Percentiles rank a stretch among this genome's conserved stretches.
phyloP scores from a whole-genome alignment of 2,888 invertebrate genomes.

The Galerucella nymphaeae region DNA sequence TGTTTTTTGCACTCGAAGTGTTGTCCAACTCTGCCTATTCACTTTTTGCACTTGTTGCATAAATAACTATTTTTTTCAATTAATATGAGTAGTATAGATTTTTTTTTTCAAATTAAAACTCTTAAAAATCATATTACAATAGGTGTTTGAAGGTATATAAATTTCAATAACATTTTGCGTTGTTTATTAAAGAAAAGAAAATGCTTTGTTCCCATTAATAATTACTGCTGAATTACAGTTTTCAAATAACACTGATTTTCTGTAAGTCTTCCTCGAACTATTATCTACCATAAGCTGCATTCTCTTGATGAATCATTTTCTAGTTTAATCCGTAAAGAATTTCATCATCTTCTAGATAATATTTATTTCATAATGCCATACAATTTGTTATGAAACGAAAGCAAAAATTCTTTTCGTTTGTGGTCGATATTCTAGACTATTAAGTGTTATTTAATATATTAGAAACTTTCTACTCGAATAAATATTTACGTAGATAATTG shows the following conservation, averaged over 20 bases:
- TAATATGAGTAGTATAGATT: too few relatives aligned
- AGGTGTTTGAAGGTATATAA: too few relatives aligned
- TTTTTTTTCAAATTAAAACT: too few relatives aligned
- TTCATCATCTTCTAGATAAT: not conserved
- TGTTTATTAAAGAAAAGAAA: not conserved
- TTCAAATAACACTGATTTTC: not conserved
- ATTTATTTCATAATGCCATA: constrained; percentile 6
- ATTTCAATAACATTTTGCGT: not conserved
- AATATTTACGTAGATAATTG: not conserved
- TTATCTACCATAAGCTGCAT: not conserved
- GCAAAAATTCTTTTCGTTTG: constrained; percentile 1
- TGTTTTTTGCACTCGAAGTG: too few relatives aligned
- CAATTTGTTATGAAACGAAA: not conserved
- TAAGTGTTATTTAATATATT: not conserved
- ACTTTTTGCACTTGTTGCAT: too few relatives aligned
- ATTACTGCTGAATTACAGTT: not conserved
- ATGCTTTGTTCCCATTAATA: not conserved
- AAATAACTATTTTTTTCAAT: too few relatives aligned
- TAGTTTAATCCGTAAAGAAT: not conserved
- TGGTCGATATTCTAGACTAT: constrained; percentile 3
- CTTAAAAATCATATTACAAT: too few relatives aligned
- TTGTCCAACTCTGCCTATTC: too few relatives aligned
- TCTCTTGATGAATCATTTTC: not conserved
- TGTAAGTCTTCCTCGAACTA: not conserved
- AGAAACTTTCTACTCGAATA: not conserved